Percentiles rank a stretch among this genome's conserved stretches.
phyloP scores from a whole-genome alignment of 2,113 vertebrate species.

The Bufo gargarizans region DNA sequence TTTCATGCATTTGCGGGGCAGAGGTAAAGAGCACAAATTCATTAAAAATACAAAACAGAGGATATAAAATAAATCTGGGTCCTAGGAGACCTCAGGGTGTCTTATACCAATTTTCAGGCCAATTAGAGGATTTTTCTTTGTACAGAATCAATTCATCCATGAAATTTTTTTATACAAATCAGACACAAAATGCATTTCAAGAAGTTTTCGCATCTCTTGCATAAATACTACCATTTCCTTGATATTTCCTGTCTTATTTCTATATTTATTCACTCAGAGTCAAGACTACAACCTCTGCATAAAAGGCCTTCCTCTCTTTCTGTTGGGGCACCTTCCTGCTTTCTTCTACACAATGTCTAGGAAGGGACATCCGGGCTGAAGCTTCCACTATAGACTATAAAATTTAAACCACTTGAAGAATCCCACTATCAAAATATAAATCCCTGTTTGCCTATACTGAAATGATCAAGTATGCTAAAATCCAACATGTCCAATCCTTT shows the following conservation, averaged over 20 bases:
- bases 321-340: conserved; percentile 4
- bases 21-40: too few relatives aligned
- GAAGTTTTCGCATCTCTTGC: background rate
- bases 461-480: too few relatives aligned
- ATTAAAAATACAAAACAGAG: too few relatives aligned
- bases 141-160: too few relatives aligned
- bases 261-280: conserved; percentile 16
- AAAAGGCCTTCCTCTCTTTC: conserved; percentile 12
- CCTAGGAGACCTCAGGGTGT: too few relatives aligned
- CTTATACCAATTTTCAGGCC: too few relatives aligned
- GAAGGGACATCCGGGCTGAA: background rate
- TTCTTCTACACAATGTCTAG: background rate
- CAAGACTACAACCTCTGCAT: conserved; percentile 1
- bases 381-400: background rate
- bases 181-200: too few relatives aligned
- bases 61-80: too few relatives aligned
- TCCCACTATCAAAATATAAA: background rate
- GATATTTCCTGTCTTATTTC: conserved; percentile 27
- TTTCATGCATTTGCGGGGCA: too few relatives aligned
- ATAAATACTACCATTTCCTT: background rate
- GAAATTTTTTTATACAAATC: too few relatives aligned
- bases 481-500: too few relatives aligned
- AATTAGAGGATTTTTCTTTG: too few relatives aligned
- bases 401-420: background rate
- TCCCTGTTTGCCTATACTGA: background rate